These are phyloP conservation scores for Drosophila mettleri DNA, from an alignment of 2,888 invertebrate genomes.

Conservation along the genomic window DNA sequence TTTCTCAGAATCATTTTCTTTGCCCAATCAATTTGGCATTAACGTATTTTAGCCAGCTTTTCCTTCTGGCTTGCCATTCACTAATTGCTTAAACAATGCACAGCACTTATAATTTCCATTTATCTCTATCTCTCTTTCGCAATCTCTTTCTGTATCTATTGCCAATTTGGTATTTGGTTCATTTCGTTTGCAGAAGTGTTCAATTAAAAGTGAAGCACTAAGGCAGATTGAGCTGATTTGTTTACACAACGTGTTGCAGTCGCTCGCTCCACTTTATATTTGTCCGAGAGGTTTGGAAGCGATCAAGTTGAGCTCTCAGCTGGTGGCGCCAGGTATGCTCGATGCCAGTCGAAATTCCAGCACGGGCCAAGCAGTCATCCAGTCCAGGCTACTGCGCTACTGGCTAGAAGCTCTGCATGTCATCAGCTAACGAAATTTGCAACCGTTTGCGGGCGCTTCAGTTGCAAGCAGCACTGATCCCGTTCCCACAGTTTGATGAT, in stretches of 20 bases:
- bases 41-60: slow-evolving; percentile 26
- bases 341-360: slow-evolving; percentile 54
- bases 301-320: slow-evolving; percentile 21
- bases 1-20: slow-evolving; percentile 9
- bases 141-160: slow-evolving; percentile 5
- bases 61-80: background rate
- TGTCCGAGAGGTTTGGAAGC: slow-evolving; percentile 44
- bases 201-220: slow-evolving; percentile 49
- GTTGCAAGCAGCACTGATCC: slow-evolving; percentile 38
- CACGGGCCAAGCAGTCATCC: background rate
- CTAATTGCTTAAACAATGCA: slow-evolving; percentile 60
- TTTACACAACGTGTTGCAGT: slow-evolving; percentile 23
- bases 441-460: slow-evolving; percentile 55
- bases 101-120: slow-evolving; percentile 54
- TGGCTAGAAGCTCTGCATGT: slow-evolving; percentile 66
- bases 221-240: slow-evolving; percentile 35
- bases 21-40: slow-evolving; percentile 48
- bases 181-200: slow-evolving; percentile 13
- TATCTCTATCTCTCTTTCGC: background rate
- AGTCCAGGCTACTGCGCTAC: slow-evolving; percentile 13
- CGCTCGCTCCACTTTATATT: no score
- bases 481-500: slow-evolving; percentile 69
- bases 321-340: slow-evolving; percentile 17
- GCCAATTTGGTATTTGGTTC: slow-evolving; percentile 19
- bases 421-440: slow-evolving; percentile 73